Percentiles rank a stretch among this genome's conserved stretches.
These are phyloP conservation scores for Stenodema calcarata DNA, from an alignment of 2,888 invertebrate genomes.

Conservation along the genomic window DNA sequence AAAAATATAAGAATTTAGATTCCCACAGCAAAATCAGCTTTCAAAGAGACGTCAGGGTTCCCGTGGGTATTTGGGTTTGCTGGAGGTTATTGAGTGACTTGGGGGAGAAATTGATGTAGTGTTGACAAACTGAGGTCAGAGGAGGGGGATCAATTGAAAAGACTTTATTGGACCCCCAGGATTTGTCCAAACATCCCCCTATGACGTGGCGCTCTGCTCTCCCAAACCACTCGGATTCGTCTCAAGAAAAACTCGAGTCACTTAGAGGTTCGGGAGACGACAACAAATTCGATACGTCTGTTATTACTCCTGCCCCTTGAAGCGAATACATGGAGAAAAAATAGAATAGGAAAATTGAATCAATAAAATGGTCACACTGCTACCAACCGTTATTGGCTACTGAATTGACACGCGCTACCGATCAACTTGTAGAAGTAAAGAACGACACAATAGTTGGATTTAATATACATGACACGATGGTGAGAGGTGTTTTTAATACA, in stretches of 20 bases:
- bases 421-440: no score
- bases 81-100: slow-evolving; percentile 38
- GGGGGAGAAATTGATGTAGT: slow-evolving; percentile 40
- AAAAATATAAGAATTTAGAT: background rate
- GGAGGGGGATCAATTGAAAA: slow-evolving; percentile 32
- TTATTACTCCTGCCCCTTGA: background rate
- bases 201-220: slow-evolving; percentile 15
- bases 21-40: background rate
- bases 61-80: background rate
- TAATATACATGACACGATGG: no score
- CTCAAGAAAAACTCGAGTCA: slow-evolving; percentile 16
- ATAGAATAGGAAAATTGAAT: no score
- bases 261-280: background rate
- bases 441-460: no score
- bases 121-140: slow-evolving; percentile 37
- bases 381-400: no score
- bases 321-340: background rate
- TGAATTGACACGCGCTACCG: no score
- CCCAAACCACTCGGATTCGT: background rate
- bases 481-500: no score
- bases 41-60: background rate
- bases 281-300: background rate
- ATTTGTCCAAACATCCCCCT: slow-evolving; percentile 43
- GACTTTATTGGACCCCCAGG: slow-evolving; percentile 40
- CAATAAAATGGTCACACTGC: no score